A percentile compares a stretch with the other conserved stretches of the same genome.
These are phyloP conservation scores for Phrynocephalus guinanensis DNA, from an alignment of 2,797 vertebrate genomes.

Conservation along the genomic window DNA sequence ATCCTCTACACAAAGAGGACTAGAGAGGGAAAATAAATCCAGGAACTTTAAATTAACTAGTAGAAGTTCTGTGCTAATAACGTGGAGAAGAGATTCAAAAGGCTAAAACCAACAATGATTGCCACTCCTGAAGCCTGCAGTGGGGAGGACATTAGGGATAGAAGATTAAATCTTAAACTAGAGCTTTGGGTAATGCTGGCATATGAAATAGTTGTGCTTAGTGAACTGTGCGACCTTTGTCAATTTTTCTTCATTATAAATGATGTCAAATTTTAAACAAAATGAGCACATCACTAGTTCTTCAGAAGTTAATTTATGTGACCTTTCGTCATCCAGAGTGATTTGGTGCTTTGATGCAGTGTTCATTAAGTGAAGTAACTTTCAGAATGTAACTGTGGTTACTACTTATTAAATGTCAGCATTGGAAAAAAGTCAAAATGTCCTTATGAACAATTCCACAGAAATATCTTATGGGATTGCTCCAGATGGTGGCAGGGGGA, in stretches of 20 bases:
- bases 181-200: slow-evolving; percentile 55
- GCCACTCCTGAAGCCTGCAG: neutral
- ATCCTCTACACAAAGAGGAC: neutral
- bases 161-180: slow-evolving; percentile 48
- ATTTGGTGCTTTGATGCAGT: slow-evolving; percentile 19
- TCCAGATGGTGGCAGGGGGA: slow-evolving; percentile 1
- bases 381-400: slow-evolving; percentile 49
- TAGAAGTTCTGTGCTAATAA: neutral
- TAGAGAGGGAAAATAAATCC: neutral
- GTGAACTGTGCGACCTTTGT: slow-evolving; percentile 49
- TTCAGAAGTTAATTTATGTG: slow-evolving; percentile 69
- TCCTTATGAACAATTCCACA: slow-evolving; percentile 43
- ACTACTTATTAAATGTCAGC: slow-evolving; percentile 43
- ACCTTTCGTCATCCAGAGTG: slow-evolving; percentile 63
- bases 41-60: neutral
- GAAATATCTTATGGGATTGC: slow-evolving; percentile 42
- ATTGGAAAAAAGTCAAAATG: slow-evolving; percentile 35
- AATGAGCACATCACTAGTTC: slow-evolving; percentile 65
- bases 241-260: slow-evolving; percentile 62
- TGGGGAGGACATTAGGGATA: slow-evolving; percentile 10
- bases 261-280: slow-evolving; percentile 66
- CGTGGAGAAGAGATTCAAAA: neutral
- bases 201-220: slow-evolving; percentile 56
- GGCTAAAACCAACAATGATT: neutral
- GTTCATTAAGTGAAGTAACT: slow-evolving; percentile 40